phyloP scores from a whole-genome alignment of 1,140 invertebrate genomes.

The Riptortus pedestris region DNA sequence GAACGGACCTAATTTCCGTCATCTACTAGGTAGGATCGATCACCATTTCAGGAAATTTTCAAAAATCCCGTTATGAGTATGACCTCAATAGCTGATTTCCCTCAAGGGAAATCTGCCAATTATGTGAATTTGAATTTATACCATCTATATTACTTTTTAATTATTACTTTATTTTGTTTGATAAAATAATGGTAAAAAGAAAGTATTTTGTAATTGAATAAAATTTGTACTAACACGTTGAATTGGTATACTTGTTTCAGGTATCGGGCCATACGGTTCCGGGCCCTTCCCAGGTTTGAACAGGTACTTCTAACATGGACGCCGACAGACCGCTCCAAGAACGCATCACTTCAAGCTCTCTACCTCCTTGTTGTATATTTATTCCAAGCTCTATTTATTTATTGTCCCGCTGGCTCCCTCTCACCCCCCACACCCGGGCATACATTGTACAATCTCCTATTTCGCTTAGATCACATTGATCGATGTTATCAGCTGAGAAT shows the following conservation, averaged over 20 bases:
- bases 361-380: too few species aligned
- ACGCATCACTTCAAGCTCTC: not conserved
- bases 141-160: not conserved
- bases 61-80: not conserved
- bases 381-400: not conserved
- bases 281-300: conserved; percentile 5
- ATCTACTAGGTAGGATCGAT: not conserved
- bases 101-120: too few species aligned
- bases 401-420: not conserved
- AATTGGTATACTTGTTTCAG: not conserved
- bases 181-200: not conserved
- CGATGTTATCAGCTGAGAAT: conserved; percentile 3
- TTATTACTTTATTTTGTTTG: not conserved
- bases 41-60: not conserved
- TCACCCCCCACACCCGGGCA: not conserved
- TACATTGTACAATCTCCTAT: not conserved
- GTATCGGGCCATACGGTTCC: conserved; percentile 1
- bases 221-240: not conserved
- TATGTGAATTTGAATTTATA: not conserved
- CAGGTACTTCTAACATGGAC: not conserved
- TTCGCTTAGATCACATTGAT: not conserved
- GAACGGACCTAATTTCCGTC: not conserved
- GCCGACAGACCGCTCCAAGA: not conserved
- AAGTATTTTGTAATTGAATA: not conserved
- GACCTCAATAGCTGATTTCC: too few species aligned